Percentiles rank a stretch among this genome's conserved stretches.
Evolutionary conservation across 1,140 invertebrate genomes (phyloP).

Genomic region (Drosophila ambigua): DNA sequence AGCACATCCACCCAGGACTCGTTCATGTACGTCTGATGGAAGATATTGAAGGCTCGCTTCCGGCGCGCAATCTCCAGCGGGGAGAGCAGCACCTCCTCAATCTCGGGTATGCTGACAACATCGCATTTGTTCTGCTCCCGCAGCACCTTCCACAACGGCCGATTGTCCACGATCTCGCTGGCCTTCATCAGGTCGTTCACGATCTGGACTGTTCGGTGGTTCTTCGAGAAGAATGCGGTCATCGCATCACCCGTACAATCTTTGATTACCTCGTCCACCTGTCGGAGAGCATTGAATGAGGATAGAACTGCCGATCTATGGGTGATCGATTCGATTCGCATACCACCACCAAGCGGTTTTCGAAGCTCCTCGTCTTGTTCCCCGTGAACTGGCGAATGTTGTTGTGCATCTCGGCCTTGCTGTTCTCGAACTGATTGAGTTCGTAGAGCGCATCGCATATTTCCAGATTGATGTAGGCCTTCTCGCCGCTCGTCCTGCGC

Average conservation of each 20-base stretch:
- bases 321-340: not conserved
- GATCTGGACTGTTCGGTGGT: constrained; percentile 41
- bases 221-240: constrained; percentile 58
- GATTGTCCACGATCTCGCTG: constrained; percentile 37
- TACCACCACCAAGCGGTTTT: constrained; percentile 58
- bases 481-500: constrained; percentile 12
- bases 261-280: constrained; percentile 68
- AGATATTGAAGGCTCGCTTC: constrained; percentile 70
- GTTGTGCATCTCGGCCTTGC: constrained; percentile 61
- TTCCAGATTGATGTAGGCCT: constrained; percentile 58
- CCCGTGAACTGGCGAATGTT: constrained; percentile 63
- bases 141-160: constrained; percentile 72
- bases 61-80: constrained; percentile 69
- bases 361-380: constrained; percentile 54
- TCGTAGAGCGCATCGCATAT: constrained; percentile 76
- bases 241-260: constrained; percentile 68
- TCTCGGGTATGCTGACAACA: constrained; percentile 68
- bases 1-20: constrained; percentile 74
- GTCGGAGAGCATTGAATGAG: not conserved
- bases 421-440: constrained; percentile 72
- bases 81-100: constrained; percentile 52
- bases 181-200: constrained; percentile 48
- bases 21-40: constrained; percentile 71
- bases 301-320: not conserved
- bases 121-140: constrained; percentile 69